Percentiles rank a stretch among this genome's conserved stretches.
These are phyloP conservation scores for Aplodontia rufa DNA, from an alignment of 2,113 vertebrate genomes.

Conservation along the genomic window DNA sequence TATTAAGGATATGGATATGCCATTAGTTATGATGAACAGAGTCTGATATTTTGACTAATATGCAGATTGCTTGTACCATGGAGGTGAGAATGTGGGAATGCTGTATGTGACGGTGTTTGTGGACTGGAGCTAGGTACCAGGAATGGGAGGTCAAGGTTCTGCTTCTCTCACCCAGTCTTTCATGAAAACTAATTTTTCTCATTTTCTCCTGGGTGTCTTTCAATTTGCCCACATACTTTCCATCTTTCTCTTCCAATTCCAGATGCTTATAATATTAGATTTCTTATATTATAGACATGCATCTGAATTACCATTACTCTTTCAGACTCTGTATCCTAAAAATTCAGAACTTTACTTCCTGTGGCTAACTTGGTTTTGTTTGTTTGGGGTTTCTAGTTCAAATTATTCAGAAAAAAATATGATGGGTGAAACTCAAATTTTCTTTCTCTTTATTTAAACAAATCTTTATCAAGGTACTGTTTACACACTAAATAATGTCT, in stretches of 20 bases:
- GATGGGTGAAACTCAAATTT: not conserved
- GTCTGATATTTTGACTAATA: not conserved
- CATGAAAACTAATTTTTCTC: not conserved
- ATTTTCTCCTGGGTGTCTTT: not conserved
- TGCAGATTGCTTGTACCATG: not conserved
- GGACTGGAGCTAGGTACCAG: not conserved
- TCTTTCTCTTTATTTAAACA: not conserved
- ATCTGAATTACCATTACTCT: not conserved
- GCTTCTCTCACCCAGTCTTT: not conserved
- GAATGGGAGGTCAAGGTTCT: not conserved
- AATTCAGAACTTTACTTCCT: not conserved
- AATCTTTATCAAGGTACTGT: not conserved
- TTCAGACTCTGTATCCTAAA: not conserved
- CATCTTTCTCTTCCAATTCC: not conserved
- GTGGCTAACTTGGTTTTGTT: not conserved
- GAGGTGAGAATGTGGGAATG: not conserved
- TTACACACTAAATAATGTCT: not conserved
- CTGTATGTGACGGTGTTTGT: not conserved
- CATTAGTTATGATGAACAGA: not conserved
- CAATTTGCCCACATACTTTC: not conserved
- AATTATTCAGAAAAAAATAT: not conserved
- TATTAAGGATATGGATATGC: not conserved
- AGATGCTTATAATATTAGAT: not conserved
- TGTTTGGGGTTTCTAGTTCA: not conserved
- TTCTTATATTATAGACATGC: too few species aligned